These are phyloP conservation scores for Carettochelys insculpta DNA, from an alignment of 2,113 vertebrate genomes.

Conservation along the genomic window DNA sequence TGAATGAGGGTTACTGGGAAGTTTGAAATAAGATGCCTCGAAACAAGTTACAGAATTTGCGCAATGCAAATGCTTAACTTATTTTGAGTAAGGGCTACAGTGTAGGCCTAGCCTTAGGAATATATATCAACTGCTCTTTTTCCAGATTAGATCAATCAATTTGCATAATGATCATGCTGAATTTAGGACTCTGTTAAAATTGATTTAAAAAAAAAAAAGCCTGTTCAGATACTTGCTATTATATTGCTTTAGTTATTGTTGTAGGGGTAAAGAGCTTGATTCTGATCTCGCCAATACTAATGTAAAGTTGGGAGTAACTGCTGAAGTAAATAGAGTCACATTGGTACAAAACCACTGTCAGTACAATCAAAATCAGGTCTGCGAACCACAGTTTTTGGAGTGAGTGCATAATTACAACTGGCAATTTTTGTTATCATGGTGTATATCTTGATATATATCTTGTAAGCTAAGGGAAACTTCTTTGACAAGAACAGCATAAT, in stretches of 20 bases:
- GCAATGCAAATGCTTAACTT: too few relatives aligned
- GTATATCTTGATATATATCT: conserved; percentile 16
- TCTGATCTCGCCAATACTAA: neutral
- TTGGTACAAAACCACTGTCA: neutral
- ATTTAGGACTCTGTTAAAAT: neutral
- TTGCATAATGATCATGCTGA: conserved; percentile 21
- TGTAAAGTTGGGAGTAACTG: neutral
- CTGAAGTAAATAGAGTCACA: neutral
- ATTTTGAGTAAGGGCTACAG: too few relatives aligned
- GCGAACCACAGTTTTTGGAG: neutral
- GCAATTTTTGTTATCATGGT: neutral
- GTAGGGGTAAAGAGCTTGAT: neutral
- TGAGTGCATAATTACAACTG: neutral
- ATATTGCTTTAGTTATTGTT: neutral
- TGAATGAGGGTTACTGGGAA: too few relatives aligned
- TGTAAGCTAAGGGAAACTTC: neutral
- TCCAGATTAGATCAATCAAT: neutral
- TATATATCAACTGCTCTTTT: neutral
- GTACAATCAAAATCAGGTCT: neutral
- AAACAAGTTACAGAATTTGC: too few relatives aligned
- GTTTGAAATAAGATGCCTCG: too few relatives aligned
- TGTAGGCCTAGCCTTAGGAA: too few relatives aligned
- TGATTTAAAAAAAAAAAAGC: neutral
- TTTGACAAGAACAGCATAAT: neutral
- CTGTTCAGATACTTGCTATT: conserved; percentile 17